Evolutionary conservation across 2,113 vertebrate species (phyloP), one percentile per base, ranked within the genome.

Genomic region (Halichoeres trimaculatus): DNA sequence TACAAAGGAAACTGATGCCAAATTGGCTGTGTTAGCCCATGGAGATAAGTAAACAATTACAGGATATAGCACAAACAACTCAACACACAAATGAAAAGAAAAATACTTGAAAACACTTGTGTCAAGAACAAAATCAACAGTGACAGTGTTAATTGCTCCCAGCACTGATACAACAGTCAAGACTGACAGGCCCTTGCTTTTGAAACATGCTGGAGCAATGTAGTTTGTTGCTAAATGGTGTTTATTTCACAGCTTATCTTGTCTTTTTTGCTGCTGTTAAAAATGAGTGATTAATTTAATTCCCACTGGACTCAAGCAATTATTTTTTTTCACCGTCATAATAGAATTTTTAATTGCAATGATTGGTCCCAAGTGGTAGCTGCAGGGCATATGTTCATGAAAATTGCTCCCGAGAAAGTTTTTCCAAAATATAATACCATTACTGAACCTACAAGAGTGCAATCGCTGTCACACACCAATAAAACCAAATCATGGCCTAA

Each of bases 331-430:
- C 40, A 40, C 22, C n/a, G 5, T 23, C 20, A 74, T 83, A 81
- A 83, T 85, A 48, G 65, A 72, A 79, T 80, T 85, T 87, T 80
- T 84, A 83, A 88, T 83, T 81, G 70, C 59, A 63, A 20, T 70
- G 72, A 75, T 67, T 85, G 65, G 72, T 76, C 69, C 59, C 74
- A 67, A 60, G 81, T 55, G 83, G 59, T 19, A 55, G 61, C 79
- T 45, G 17, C 50, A 53, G 63, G 63, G 58, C 24, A 73, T 65
- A 5, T 23, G n/a, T 20, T 11, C n/a, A 51, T 51, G n/a, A 23
- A 51, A 51, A 51, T 4, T 52, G 50, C 22, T 10, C 9, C 12
- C 9, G 8, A 16, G 41, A 16, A 43, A 66, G 24, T 26, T 67
- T 76, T 65, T 61, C 0, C 50, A 41, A 56, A n/a, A 56, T 19